A percentile compares a stretch with the other conserved stretches of the same genome.
phyloP scores from a whole-genome alignment of 1,140 invertebrate genomes.

The Hestina assimilis region DNA sequence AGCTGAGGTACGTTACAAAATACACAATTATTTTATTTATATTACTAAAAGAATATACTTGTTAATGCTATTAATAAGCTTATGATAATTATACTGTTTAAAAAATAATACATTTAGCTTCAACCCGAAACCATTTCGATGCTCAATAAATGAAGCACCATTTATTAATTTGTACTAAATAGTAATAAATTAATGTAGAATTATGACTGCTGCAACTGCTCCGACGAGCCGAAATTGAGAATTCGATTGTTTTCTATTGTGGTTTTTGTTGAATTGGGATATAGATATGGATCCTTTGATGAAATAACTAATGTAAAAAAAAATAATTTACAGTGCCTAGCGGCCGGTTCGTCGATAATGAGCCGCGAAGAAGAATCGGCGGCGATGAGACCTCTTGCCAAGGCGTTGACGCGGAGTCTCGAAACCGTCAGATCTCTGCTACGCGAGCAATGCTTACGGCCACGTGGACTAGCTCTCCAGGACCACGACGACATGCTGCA shows the following conservation, averaged over 20 bases:
- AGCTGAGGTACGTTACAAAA: conserved; percentile 88
- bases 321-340: conserved; percentile 84
- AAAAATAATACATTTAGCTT: too few relatives aligned
- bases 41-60: too few relatives aligned
- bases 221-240: too few relatives aligned
- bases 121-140: too few relatives aligned
- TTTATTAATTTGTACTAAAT: too few relatives aligned
- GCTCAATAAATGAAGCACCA: too few relatives aligned
- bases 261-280: too few relatives aligned
- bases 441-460: conserved; percentile 88
- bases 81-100: too few relatives aligned
- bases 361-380: conserved; percentile 96
- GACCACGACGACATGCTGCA: conserved; percentile 86
- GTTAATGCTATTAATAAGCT: not conserved
- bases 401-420: conserved; percentile 95
- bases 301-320: not conserved
- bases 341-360: conserved; percentile 97
- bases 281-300: not conserved
- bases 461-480: conserved; percentile 64
- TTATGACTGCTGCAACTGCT: too few relatives aligned
- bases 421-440: conserved; percentile 94
- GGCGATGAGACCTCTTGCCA: conserved; percentile 97
- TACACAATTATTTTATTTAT: not conserved
- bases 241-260: too few relatives aligned
- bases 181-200: too few relatives aligned